A percentile compares a stretch with the other conserved stretches of the same genome.
Conservation (phyloP, 2,113 vertebrate genomes). For the Semicossyphus pulcher region DNA sequence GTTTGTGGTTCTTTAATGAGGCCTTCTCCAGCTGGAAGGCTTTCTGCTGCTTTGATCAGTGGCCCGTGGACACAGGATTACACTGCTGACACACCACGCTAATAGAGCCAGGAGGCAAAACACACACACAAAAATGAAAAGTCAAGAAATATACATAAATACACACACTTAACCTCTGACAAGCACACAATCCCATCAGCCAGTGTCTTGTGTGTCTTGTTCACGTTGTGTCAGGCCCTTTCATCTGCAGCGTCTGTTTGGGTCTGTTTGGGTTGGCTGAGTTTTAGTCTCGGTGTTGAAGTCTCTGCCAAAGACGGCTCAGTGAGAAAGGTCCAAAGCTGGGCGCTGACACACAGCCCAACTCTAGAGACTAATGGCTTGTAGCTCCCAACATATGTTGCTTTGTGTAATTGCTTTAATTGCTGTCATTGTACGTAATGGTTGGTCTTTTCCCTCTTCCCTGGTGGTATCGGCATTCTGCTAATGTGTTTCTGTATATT, state of each 20-base stretch:
- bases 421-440: slow-evolving; percentile 78
- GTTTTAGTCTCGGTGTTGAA: slow-evolving; percentile 27
- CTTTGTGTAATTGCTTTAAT: slow-evolving; percentile 82
- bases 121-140: slow-evolving; percentile 28
- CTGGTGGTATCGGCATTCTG: slow-evolving; percentile 72
- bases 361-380: slow-evolving; percentile 74
- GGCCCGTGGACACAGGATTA: slow-evolving; percentile 65
- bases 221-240: slow-evolving; percentile 37
- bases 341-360: slow-evolving; percentile 59
- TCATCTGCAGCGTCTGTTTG: slow-evolving; percentile 51
- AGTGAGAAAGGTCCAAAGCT: slow-evolving; percentile 65
- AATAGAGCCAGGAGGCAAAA: slow-evolving; percentile 57
- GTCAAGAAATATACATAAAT: slow-evolving; percentile 17
- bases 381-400: slow-evolving; percentile 77
- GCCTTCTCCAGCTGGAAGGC: slow-evolving; percentile 65
- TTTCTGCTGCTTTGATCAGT: slow-evolving; percentile 73
- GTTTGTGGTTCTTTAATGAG: slow-evolving; percentile 64
- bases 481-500: slow-evolving; percentile 63
- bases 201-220: no score
- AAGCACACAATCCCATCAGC: slow-evolving; percentile 35
- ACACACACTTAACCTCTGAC: slow-evolving; percentile 9
- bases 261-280: slow-evolving; percentile 11
- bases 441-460: slow-evolving; percentile 79
- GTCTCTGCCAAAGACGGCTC: slow-evolving; percentile 59
- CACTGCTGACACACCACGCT: slow-evolving; percentile 52